Base-by-base conservation (phyloP, 1,140 invertebrate genomes). In the Danaus melanippus region DNA sequence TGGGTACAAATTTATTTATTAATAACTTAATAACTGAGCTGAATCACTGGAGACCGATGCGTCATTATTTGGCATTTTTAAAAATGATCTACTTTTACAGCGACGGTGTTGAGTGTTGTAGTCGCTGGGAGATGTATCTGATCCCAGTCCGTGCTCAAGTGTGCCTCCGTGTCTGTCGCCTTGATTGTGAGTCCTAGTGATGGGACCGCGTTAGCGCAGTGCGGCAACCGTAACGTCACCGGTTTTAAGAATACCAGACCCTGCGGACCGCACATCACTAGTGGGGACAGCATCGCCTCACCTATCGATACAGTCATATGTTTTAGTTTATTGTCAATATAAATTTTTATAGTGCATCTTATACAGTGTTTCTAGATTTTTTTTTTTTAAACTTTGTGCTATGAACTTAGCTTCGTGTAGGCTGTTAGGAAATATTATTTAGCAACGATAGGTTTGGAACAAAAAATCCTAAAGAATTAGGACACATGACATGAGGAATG, bases 241-340 rank as follows among this genome's bases (percentile, higher is more conserved):
- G 96, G 95, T 67, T 92, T 91, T 32, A 92, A 82, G 86, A 98
- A 98, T 78, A 93, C 91, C 53, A 97, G 90, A 53, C 96, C 96
- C 88, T 96, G 94, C 9, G 97, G 97, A 50, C 97, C 97, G 88
- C 96, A 98, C 93, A 98, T 96, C 65, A 98, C 95, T 63, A 98
- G 89, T 45, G 97, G 97, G 72, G 95, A 96, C 50, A 97, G 89
- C 86, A 97, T 91, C 43, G 94, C 94, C 90, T 97, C 96, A 92
- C 96, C 96, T 97, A 69, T 57, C 43, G 53, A 42, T 52, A 12
- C 10, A 54, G 15, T 15, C 3, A 46, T 39, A 39, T 32, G 21
- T 42, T 32, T 32, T 32, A 32, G 6, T 32, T 32, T 32, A 32
- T 8, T 32, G 21, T 8, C 2, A 32, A 32, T 32, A 32, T 32